Evolutionary conservation across 2,888 invertebrate species (phyloP).

Genomic region (Ormyrus rosae): DNA sequence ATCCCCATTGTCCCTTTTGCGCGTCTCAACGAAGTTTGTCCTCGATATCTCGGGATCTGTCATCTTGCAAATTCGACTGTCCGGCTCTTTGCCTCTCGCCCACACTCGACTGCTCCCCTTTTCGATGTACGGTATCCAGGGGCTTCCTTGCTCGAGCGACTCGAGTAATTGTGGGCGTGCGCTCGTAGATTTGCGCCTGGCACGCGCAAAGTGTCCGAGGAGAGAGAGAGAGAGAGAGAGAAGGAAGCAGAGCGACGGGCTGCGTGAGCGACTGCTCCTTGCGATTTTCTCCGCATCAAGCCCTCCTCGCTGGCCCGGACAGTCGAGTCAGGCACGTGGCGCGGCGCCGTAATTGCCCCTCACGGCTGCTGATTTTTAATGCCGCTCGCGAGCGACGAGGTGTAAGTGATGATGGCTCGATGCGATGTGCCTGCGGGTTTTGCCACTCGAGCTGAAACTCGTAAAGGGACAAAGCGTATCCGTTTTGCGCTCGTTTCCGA

Average conservation of each 20-base stretch:
- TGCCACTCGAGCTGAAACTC: too few relatives aligned
- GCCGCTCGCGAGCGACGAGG: background rate
- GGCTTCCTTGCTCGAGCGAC: conserved; percentile 46
- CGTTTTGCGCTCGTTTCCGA: too few relatives aligned
- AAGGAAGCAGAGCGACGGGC: background rate
- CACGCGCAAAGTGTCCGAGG: background rate
- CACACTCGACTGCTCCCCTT: too few relatives aligned
- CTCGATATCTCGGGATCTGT: too few relatives aligned
- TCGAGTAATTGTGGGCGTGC: conserved; percentile 54
- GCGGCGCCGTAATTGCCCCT: conserved; percentile 29
- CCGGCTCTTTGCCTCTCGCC: too few relatives aligned
- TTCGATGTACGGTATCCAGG: background rate
- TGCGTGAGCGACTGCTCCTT: background rate
- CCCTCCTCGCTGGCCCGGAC: background rate
- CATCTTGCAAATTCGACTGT: too few relatives aligned
- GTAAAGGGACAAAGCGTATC: too few relatives aligned
- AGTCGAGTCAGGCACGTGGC: conserved; percentile 43
- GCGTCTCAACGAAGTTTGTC: too few relatives aligned
- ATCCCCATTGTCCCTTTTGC: too few relatives aligned
- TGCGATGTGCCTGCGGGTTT: too few relatives aligned
- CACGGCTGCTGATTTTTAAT: conserved; percentile 30
- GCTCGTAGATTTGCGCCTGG: background rate
- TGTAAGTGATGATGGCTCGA: background rate
- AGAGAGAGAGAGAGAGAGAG: background rate
- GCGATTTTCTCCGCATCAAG: background rate